These are phyloP conservation scores for Habrosyne pyritoides DNA, from an alignment of 2,888 invertebrate genomes.

Conservation along the genomic window DNA sequence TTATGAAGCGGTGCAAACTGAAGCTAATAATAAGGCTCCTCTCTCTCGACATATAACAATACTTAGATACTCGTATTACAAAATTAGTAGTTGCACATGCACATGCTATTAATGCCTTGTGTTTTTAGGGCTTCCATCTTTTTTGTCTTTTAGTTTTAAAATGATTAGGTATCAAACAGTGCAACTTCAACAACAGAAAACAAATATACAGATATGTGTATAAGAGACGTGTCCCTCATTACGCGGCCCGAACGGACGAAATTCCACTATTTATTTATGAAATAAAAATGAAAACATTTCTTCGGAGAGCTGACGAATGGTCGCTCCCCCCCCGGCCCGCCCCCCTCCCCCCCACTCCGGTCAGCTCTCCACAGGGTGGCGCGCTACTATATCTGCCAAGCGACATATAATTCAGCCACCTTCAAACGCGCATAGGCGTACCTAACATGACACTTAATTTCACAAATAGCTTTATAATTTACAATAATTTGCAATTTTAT, in stretches of 20 bases:
- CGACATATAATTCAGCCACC: constrained; percentile 28
- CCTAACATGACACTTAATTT: constrained; percentile 30
- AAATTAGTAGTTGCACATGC: no score
- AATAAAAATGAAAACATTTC: constrained; percentile 82
- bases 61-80: no score
- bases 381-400: constrained; percentile 15
- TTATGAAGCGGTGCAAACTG: no score
- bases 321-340: constrained; percentile 26
- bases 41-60: background rate
- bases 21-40: background rate
- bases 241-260: constrained; percentile 49
- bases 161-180: constrained; percentile 6
- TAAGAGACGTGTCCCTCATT: constrained; percentile 51
- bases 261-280: constrained; percentile 79
- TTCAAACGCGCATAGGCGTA: constrained; percentile 27
- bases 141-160: no score
- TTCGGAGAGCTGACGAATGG: constrained; percentile 74
- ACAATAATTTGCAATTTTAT: background rate
- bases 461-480: background rate
- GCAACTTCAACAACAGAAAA: constrained; percentile 17
- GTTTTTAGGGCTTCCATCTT: no score
- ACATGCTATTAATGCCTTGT: no score
- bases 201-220: constrained; percentile 28
- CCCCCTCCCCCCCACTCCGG: constrained; percentile 23
- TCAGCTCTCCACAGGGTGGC: constrained; percentile 18